Conservation (phyloP, 2,888 invertebrate genomes). For the Stratiomys singularior region DNA sequence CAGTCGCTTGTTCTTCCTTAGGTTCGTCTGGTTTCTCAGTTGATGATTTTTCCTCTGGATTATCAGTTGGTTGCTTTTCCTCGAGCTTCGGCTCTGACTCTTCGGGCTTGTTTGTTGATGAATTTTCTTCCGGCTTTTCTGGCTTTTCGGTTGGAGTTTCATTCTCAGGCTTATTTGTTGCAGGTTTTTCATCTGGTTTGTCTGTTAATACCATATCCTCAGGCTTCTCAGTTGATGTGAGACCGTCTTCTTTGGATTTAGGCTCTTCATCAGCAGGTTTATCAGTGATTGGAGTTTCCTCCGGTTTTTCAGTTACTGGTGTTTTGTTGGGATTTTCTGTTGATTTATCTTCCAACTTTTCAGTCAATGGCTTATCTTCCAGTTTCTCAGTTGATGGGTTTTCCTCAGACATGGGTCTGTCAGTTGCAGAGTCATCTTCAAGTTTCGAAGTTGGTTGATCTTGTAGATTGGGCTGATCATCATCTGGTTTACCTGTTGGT, state of each 20-base stretch:
- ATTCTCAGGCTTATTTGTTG: background rate
- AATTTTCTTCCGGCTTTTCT: background rate
- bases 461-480: background rate
- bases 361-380: background rate
- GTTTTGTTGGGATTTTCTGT: background rate
- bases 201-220: background rate
- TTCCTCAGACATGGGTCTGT: background rate
- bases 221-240: background rate
- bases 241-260: background rate
- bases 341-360: background rate
- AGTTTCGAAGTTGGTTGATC: background rate
- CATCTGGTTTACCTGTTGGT: background rate
- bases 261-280: background rate
- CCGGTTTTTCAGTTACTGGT: background rate
- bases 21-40: background rate
- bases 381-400: background rate
- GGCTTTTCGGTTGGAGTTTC: background rate
- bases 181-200: background rate
- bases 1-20: background rate
- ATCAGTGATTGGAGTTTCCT: background rate
- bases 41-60: background rate
- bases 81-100: background rate
- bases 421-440: background rate
- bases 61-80: background rate
- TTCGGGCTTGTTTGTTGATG: background rate